phyloP scores from a whole-genome alignment of 2,888 invertebrate species.

The Drosophila dives region DNA sequence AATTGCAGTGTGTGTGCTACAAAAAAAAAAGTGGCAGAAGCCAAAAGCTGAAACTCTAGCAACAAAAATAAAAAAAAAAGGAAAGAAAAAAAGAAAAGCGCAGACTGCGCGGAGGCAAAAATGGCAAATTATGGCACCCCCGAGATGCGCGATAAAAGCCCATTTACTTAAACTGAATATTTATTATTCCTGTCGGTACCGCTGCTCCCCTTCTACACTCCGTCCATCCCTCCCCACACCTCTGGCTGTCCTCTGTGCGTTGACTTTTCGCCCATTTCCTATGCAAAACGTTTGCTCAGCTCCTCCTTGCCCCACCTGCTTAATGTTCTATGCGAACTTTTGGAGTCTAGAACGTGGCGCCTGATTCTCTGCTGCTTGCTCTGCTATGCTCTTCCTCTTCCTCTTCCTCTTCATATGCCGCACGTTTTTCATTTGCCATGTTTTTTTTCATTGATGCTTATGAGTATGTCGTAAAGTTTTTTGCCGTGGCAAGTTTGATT shows the following conservation, averaged over 20 bases:
- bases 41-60: slow-evolving; percentile 29
- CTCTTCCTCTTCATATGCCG: slow-evolving; percentile 49
- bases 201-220: slow-evolving; percentile 22
- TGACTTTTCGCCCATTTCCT: slow-evolving; percentile 70
- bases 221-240: not conserved
- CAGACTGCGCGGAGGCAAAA: slow-evolving; percentile 66
- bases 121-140: slow-evolving; percentile 81
- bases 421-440: slow-evolving; percentile 65
- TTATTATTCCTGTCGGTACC: slow-evolving; percentile 80
- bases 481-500: slow-evolving; percentile 61
- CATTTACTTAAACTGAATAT: slow-evolving; percentile 81
- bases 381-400: not conserved
- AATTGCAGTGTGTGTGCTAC: slow-evolving; percentile 48
- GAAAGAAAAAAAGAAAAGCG: slow-evolving; percentile 37
- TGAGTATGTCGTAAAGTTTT: slow-evolving; percentile 69
- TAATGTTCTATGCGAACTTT: not conserved
- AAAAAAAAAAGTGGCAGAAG: slow-evolving; percentile 13
- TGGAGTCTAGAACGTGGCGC: slow-evolving; percentile 49
- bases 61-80: slow-evolving; percentile 13
- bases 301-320: not conserved
- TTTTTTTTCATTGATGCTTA: slow-evolving; percentile 31
- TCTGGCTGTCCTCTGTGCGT: slow-evolving; percentile 25
- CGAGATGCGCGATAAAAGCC: slow-evolving; percentile 80
- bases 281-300: slow-evolving; percentile 68
- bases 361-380: slow-evolving; percentile 21